These are phyloP conservation scores for Benthosema pterotum DNA, from an alignment of 2,797 vertebrate species.

Conservation along the genomic window DNA sequence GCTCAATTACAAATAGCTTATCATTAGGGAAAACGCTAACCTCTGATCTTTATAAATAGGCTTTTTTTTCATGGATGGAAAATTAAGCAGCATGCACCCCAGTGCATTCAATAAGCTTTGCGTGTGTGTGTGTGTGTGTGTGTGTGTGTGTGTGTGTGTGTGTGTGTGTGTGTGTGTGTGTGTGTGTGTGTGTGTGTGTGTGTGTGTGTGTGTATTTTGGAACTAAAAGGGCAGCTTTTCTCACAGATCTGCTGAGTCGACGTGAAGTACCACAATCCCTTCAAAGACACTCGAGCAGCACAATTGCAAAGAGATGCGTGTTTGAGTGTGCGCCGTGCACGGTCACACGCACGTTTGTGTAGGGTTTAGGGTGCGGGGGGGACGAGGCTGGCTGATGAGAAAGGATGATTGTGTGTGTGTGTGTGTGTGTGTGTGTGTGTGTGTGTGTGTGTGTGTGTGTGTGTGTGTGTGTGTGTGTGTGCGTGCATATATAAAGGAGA, in stretches of 20 bases:
- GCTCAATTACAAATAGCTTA: constrained; percentile 32
- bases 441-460: too few relatives aligned
- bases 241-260: constrained; percentile 38
- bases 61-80: constrained; percentile 14
- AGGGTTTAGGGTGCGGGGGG: background rate
- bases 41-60: constrained; percentile 34
- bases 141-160: constrained; percentile 1
- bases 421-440: background rate
- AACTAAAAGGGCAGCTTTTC: constrained; percentile 25
- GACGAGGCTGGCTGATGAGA: background rate
- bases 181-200: constrained; percentile 1
- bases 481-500: background rate
- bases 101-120: constrained; percentile 27
- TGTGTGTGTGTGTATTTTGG: constrained; percentile 1
- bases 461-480: background rate
- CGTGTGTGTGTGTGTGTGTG: background rate
- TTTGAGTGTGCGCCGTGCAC: constrained; percentile 3
- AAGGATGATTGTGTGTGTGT: constrained; percentile 1
- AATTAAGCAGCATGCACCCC: constrained; percentile 12
- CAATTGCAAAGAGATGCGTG: constrained; percentile 14
- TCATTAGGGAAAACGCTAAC: constrained; percentile 28
- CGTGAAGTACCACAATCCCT: constrained; percentile 28
- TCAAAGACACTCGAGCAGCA: constrained; percentile 44
- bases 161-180: background rate
- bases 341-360: background rate